A percentile compares a stretch with the other conserved stretches of the same genome.
These are phyloP conservation scores for Coecobrya sp. DNA, from an alignment of 2,888 invertebrate species.

Conservation along the genomic window DNA sequence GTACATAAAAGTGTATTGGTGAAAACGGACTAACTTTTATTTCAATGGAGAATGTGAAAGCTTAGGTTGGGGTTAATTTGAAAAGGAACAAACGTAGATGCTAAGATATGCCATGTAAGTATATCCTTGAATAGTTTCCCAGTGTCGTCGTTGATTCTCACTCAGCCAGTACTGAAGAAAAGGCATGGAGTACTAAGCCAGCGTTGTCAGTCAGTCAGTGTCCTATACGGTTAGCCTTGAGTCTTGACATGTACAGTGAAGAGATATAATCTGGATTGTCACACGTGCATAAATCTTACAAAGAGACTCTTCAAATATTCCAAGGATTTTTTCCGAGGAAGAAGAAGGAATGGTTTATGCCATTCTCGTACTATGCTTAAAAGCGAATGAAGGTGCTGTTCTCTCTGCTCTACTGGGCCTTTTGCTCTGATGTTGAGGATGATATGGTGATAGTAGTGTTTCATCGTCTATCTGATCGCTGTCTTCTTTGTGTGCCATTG, in stretches of 20 bases:
- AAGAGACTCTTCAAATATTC: conserved; percentile 68
- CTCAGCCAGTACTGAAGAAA: conserved; percentile 22
- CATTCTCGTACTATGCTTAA: conserved; percentile 36
- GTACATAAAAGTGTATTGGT: conserved; percentile 26
- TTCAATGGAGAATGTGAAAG: conserved; percentile 46
- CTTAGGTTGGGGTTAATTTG: conserved; percentile 64
- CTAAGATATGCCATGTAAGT: not conserved
- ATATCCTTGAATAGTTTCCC: not conserved
- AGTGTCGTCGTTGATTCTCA: not conserved
- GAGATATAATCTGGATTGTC: conserved; percentile 76
- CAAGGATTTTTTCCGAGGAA: conserved; percentile 40
- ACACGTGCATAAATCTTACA: conserved; percentile 77
- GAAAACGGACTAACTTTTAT: conserved; percentile 47
- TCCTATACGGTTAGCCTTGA: conserved; percentile 61
- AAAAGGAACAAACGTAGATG: conserved; percentile 27
- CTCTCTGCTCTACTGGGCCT: no score
- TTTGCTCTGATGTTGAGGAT: conserved; percentile 21
- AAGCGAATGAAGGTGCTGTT: no score
- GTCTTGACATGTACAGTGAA: conserved; percentile 58
- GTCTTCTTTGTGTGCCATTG: conserved; percentile 51
- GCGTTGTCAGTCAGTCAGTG: conserved; percentile 43
- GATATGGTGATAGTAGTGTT: conserved; percentile 42
- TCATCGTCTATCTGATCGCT: conserved; percentile 27
- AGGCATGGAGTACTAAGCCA: not conserved
- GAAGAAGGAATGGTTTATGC: conserved; percentile 37